Evolutionary conservation across 1,140 invertebrate genomes (phyloP).

Genomic region (Hetaerina americana): DNA sequence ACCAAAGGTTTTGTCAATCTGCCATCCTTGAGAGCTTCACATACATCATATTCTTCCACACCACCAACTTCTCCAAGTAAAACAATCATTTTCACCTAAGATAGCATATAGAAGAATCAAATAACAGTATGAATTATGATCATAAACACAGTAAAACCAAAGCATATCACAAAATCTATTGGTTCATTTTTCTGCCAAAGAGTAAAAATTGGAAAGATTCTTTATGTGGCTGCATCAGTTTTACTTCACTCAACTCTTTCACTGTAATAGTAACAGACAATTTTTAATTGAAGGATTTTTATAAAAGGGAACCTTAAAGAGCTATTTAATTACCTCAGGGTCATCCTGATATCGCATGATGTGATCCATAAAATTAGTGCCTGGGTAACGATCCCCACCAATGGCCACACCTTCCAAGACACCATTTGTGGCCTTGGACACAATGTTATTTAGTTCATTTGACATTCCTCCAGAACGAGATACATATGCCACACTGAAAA

Average conservation of each 20-base stretch:
- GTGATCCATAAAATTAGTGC: constrained; percentile 97
- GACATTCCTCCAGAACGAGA: constrained; percentile 98
- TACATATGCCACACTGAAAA: constrained; percentile 86
- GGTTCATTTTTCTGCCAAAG: too few species aligned
- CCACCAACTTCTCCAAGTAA: constrained; percentile 95
- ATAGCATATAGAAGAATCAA: too few species aligned
- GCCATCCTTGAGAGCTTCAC: constrained; percentile 67
- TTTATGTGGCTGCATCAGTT: too few species aligned
- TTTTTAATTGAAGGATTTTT: too few species aligned
- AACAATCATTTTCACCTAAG: constrained; percentile 86
- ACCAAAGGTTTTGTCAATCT: constrained; percentile 88
- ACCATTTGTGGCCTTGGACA: constrained; percentile 92
- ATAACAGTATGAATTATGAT: too few species aligned
- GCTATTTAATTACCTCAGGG: constrained; percentile 34
- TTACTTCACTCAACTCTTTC: too few species aligned
- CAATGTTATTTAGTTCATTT: constrained; percentile 98
- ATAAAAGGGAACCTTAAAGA: too few species aligned
- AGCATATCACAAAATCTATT: too few species aligned
- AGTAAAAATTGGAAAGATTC: too few species aligned
- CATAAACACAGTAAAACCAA: too few species aligned
- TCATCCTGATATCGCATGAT: constrained; percentile 71
- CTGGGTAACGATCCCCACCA: constrained; percentile 97
- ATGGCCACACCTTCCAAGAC: constrained; percentile 98
- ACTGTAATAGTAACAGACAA: too few species aligned
- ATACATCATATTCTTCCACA: constrained; percentile 98